A percentile compares a stretch with the other conserved stretches of the same genome.
phyloP scores from a whole-genome alignment of 2,113 vertebrate genomes.

The Azemiops feae region DNA sequence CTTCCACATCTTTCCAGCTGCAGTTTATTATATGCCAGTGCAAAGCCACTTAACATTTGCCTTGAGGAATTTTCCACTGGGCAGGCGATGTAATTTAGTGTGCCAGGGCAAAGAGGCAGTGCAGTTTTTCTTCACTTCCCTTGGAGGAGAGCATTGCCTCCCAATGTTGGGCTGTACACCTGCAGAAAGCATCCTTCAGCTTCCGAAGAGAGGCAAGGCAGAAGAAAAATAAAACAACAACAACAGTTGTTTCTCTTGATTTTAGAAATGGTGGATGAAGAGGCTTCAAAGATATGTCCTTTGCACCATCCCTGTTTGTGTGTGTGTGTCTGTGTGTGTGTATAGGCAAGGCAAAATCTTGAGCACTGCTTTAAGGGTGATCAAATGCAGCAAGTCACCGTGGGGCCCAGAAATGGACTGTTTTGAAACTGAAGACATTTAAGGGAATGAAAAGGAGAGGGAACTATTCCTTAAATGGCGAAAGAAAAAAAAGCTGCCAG shows the following conservation, averaged over 20 bases:
- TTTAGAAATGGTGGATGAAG: background rate
- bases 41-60: background rate
- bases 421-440: background rate
- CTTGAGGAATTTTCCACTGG: background rate
- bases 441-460: background rate
- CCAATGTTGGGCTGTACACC: background rate
- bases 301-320: background rate
- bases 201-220: no score
- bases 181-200: no score
- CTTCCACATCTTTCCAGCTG: background rate
- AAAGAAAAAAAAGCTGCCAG: background rate
- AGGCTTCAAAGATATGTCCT: background rate
- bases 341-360: background rate
- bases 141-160: background rate
- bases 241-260: background rate
- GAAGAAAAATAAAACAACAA: background rate
- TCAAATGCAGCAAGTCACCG: background rate
- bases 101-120: background rate
- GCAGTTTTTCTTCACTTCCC: background rate
- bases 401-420: background rate
- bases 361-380: background rate
- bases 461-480: slow-evolving; percentile 16
- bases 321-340: no score
- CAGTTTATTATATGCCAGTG: background rate
- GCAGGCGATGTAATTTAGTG: background rate